phyloP scores from a whole-genome alignment of 92 coral and sea anemone species.

The Actinostola sp. region DNA sequence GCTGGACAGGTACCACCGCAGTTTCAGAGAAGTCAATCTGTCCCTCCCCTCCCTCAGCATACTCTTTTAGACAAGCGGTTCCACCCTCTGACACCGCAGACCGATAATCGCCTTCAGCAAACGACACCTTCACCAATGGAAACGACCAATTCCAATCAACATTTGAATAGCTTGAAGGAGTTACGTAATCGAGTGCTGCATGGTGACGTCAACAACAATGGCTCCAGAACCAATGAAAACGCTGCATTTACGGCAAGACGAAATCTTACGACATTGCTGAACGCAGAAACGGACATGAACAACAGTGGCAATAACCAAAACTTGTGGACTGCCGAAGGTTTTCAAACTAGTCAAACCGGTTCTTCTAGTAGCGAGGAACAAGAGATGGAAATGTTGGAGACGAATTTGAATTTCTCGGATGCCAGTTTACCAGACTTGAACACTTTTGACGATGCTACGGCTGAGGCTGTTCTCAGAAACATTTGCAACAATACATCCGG shows the following conservation, averaged over 20 bases:
- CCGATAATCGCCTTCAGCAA: slow-evolving; percentile 74
- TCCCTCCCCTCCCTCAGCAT: slow-evolving; percentile 96
- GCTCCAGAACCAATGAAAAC: slow-evolving; percentile 76
- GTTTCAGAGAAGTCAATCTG: slow-evolving; percentile 93
- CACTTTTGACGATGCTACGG: slow-evolving; percentile 83
- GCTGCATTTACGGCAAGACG: slow-evolving; percentile 86
- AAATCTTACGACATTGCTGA: slow-evolving; percentile 81
- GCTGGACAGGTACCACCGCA: slow-evolving; percentile 76
- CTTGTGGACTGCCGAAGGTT: slow-evolving; percentile 44
- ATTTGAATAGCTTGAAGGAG: slow-evolving; percentile 89
- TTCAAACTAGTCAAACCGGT: slow-evolving; percentile 43
- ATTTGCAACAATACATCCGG: slow-evolving; percentile 93
- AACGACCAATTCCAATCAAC: slow-evolving; percentile 71
- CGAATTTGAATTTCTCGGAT: slow-evolving; percentile 83
- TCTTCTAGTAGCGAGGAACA: slow-evolving; percentile 77
- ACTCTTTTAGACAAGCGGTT: slow-evolving; percentile 72
- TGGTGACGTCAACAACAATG: slow-evolving; percentile 97
- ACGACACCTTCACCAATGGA: slow-evolving; percentile 85
- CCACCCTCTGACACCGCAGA: slow-evolving; percentile 98
- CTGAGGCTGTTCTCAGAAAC: slow-evolving; percentile 83
- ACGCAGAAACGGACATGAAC: slow-evolving; percentile 67
- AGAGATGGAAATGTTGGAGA: slow-evolving; percentile 82
- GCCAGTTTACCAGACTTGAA: slow-evolving; percentile 76
- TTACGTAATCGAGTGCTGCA: slow-evolving; percentile 93
- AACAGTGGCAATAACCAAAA: slow-evolving; percentile 42